Evolutionary conservation across 64 coral and sea anemone species (phyloP).

Genomic region (Astreopora myriophthalma): DNA sequence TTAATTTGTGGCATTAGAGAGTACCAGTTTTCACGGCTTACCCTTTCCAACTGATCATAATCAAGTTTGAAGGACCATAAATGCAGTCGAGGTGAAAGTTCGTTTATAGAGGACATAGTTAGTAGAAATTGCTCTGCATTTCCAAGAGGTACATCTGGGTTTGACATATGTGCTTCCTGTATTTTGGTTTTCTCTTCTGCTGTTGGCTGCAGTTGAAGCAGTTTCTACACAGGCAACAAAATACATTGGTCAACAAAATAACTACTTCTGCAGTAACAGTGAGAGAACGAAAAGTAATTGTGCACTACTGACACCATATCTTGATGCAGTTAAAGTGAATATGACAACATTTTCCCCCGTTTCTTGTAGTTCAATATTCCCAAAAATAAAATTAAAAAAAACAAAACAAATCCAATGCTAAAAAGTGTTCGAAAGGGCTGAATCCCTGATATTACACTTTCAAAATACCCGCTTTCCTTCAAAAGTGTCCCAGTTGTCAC

Average conservation of each 20-base stretch:
- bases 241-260: background rate
- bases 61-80: conserved; percentile 96
- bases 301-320: no score
- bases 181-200: conserved; percentile 93
- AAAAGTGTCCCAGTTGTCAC: no score
- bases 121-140: conserved; percentile 95
- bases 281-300: no score
- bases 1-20: no score
- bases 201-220: conserved; percentile 85
- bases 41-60: conserved; percentile 98
- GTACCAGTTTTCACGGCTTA: conserved; percentile 8
- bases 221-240: conserved; percentile 63
- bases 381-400: no score
- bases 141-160: conserved; percentile 93
- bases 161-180: conserved; percentile 91
- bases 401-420: no score
- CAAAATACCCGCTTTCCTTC: no score
- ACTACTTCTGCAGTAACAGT: background rate
- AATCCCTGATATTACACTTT: no score
- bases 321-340: no score
- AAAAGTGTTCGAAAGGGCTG: no score
- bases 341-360: no score
- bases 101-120: conserved; percentile 94
- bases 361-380: no score
- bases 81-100: conserved; percentile 83